Evolutionary conservation across 2,797 vertebrate species (phyloP).

Genomic region (Avahi laniger): DNA sequence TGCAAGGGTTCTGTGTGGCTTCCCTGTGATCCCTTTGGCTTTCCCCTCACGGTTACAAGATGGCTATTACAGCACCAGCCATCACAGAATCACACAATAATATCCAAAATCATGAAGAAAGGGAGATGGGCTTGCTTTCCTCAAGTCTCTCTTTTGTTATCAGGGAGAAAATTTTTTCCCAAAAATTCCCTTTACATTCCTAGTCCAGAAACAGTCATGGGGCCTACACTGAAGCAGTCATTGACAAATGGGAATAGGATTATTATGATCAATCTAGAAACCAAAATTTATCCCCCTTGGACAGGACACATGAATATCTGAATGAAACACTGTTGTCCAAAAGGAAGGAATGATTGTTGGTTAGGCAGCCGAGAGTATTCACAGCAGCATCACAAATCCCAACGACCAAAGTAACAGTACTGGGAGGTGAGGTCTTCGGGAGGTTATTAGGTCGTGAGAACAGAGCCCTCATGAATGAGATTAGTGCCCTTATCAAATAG

Average conservation of each 20-base stretch:
- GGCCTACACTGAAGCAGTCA: not conserved
- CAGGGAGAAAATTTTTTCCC: not conserved
- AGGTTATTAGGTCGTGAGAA: not conserved
- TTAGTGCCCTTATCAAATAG: not conserved
- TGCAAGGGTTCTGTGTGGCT: not conserved
- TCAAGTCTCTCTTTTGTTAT: not conserved
- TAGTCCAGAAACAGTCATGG: not conserved
- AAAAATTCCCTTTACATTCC: not conserved
- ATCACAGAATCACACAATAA: not conserved
- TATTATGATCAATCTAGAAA: not conserved
- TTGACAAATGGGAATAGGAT: not conserved
- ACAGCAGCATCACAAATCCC: not conserved
- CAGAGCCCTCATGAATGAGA: not conserved
- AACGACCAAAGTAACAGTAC: not conserved
- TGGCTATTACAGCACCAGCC: not conserved
- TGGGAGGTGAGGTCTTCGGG: not conserved
- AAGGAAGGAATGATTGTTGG: not conserved
- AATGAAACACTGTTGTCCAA: not conserved
- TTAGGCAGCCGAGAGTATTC: not conserved
- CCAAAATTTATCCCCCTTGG: not conserved
- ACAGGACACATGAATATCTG: not conserved
- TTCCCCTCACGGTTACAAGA: not conserved
- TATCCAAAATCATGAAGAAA: not conserved
- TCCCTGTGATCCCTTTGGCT: not conserved
- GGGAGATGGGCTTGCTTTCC: not conserved